Evolutionary conservation across 2,888 invertebrate genomes (phyloP).

Genomic region (Chromoteleia sp.): DNA sequence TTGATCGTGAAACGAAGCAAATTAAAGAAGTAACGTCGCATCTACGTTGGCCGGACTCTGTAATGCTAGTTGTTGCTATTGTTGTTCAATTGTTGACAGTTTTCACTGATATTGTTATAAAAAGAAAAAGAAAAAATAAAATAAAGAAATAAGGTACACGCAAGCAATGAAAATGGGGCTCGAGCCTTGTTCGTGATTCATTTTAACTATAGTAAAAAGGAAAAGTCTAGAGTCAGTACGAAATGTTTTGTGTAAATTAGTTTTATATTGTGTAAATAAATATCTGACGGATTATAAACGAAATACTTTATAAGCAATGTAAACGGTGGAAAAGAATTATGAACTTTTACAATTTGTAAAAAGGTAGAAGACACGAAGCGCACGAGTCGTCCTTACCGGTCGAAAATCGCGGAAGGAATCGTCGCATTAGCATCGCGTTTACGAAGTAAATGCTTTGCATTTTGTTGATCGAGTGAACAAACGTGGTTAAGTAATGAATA

Average conservation of each 20-base stretch:
- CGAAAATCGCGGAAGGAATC: constrained; percentile 12
- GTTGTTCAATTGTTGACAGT: constrained; percentile 63
- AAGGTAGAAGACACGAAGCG: constrained; percentile 20
- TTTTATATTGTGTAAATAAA: constrained; percentile 66
- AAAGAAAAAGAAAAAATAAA: constrained; percentile 15
- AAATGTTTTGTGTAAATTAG: constrained; percentile 59
- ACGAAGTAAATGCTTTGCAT: constrained; percentile 39
- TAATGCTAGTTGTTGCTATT: constrained; percentile 61
- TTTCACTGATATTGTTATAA: constrained; percentile 57
- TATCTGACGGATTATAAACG: constrained; percentile 50
- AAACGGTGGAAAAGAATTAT: constrained; percentile 21
- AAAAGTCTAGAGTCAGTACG: constrained; percentile 40
- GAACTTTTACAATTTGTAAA: constrained; percentile 50
- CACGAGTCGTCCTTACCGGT: constrained; percentile 22
- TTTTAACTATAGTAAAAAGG: constrained; percentile 37
- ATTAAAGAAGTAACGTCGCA: neutral
- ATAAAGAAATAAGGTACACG: constrained; percentile 2
- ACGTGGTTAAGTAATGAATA: constrained; percentile 31
- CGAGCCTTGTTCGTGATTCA: constrained; percentile 33
- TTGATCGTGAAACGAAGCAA: neutral
- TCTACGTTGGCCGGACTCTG: neutral
- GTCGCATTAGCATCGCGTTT: constrained; percentile 24
- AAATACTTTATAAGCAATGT: constrained; percentile 53
- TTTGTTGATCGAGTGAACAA: constrained; percentile 55
- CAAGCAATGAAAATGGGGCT: constrained; percentile 32